A percentile compares a stretch with the other conserved stretches of the same genome.
phyloP scores from a whole-genome alignment of 92 coral and sea anemone genomes.

The Virgularia gustaviana region DNA sequence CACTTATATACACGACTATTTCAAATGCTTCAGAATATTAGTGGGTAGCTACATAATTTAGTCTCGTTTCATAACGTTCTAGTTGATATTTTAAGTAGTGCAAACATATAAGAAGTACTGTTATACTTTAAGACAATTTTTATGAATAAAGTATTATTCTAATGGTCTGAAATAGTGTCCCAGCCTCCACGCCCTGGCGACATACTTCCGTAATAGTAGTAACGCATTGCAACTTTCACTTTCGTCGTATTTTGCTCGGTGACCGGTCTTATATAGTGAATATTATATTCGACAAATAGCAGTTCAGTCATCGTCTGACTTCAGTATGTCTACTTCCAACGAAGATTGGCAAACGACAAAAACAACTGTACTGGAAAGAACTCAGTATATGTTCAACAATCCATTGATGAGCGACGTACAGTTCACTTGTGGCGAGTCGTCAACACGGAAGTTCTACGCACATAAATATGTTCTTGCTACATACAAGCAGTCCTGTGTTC shows the following conservation, averaged over 20 bases:
- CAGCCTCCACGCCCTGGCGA: no score
- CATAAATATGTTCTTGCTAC: conserved; percentile 65
- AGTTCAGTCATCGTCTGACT: not conserved
- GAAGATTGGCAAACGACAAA: not conserved
- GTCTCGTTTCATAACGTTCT: no score
- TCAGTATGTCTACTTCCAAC: not conserved
- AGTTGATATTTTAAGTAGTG: no score
- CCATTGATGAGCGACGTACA: not conserved
- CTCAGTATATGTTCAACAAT: not conserved
- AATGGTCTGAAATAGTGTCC: no score
- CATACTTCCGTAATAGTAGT: no score
- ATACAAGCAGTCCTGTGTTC: conserved; percentile 67
- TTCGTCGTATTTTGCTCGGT: not conserved
- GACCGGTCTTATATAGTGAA: not conserved
- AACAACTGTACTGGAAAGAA: not conserved
- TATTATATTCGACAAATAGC: not conserved
- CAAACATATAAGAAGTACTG: no score
- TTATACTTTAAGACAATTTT: no score
- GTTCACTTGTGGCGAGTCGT: not conserved
- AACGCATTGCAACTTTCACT: no score
- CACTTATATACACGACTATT: no score
- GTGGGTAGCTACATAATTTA: no score
- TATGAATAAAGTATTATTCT: no score
- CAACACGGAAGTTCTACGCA: conserved; percentile 37
- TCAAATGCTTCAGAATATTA: no score